A percentile compares a stretch with the other conserved stretches of the same genome.
Evolutionary conservation across 1,140 invertebrate genomes (phyloP).

Genomic region (Cecropterus lyciades): DNA sequence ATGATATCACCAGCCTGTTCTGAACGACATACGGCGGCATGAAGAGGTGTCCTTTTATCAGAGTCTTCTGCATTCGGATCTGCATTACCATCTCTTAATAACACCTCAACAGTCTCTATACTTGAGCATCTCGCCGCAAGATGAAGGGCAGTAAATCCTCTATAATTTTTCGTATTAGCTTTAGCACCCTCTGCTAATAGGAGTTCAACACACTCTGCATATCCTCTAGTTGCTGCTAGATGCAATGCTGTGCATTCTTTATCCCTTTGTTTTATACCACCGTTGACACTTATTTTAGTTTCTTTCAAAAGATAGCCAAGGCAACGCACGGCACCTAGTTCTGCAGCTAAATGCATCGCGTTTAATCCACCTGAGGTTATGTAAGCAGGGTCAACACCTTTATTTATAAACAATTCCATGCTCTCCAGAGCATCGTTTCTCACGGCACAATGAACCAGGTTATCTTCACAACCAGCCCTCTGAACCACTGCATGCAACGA

Average conservation of each 20-base stretch:
- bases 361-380: constrained; percentile 84
- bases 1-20: constrained; percentile 83
- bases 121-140: constrained; percentile 86
- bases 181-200: constrained; percentile 86
- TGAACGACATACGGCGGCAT: constrained; percentile 85
- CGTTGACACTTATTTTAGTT: constrained; percentile 77
- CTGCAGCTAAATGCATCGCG: constrained; percentile 86
- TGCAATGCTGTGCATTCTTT: constrained; percentile 88
- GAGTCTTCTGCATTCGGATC: constrained; percentile 85
- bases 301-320: constrained; percentile 82
- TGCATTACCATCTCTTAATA: constrained; percentile 82
- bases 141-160: constrained; percentile 86
- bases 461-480: constrained; percentile 79
- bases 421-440: constrained; percentile 84
- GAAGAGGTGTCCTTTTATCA: constrained; percentile 85
- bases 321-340: constrained; percentile 84
- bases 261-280: constrained; percentile 73
- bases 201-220: constrained; percentile 85
- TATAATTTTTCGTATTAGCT: constrained; percentile 83
- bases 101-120: constrained; percentile 82
- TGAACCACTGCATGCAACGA: constrained; percentile 76
- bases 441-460: constrained; percentile 85
- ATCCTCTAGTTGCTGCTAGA: constrained; percentile 87
- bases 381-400: constrained; percentile 82
- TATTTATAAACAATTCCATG: constrained; percentile 83